Evolutionary conservation across 2,797 vertebrate species (phyloP).

Genomic region (Pseudochirops corinnae): DNA sequence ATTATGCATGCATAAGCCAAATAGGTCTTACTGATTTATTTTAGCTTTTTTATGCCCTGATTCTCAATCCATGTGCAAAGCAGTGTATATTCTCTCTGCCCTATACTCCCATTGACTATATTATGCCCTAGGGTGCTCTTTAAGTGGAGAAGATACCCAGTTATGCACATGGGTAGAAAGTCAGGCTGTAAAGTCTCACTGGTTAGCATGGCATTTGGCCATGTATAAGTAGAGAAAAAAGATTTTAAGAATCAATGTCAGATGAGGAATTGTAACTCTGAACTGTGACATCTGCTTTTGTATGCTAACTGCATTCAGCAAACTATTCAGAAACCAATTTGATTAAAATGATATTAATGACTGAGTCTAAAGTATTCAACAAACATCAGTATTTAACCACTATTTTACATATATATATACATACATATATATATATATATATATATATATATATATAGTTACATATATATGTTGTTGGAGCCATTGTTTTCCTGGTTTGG

Average conservation of each 20-base stretch:
- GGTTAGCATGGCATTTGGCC: constrained; percentile 66
- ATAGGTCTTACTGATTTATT: constrained; percentile 78
- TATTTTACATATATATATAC: not conserved
- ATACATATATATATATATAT: too few species aligned
- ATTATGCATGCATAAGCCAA: constrained; percentile 77
- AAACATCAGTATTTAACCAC: constrained; percentile 19
- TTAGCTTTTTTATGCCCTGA: constrained; percentile 78
- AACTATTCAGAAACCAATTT: constrained; percentile 25
- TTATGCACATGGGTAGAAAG: constrained; percentile 71
- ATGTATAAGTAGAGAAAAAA: constrained; percentile 51
- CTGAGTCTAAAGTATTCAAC: not conserved
- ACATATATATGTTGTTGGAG: not conserved
- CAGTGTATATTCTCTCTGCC: constrained; percentile 78
- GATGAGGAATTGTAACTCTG: constrained; percentile 64
- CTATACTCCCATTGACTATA: constrained; percentile 77
- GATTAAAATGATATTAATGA: constrained; percentile 18
- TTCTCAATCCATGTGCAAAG: constrained; percentile 79
- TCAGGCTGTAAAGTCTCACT: constrained; percentile 72
- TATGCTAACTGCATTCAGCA: constrained; percentile 36
- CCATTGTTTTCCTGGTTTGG: not conserved
- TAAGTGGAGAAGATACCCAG: constrained; percentile 75
- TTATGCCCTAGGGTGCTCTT: constrained; percentile 78
- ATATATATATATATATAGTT: too few species aligned
- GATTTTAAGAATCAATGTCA: constrained; percentile 78
- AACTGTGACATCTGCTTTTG: constrained; percentile 51